phyloP scores from a whole-genome alignment of 2,888 invertebrate species.

The Metalampra italica region DNA sequence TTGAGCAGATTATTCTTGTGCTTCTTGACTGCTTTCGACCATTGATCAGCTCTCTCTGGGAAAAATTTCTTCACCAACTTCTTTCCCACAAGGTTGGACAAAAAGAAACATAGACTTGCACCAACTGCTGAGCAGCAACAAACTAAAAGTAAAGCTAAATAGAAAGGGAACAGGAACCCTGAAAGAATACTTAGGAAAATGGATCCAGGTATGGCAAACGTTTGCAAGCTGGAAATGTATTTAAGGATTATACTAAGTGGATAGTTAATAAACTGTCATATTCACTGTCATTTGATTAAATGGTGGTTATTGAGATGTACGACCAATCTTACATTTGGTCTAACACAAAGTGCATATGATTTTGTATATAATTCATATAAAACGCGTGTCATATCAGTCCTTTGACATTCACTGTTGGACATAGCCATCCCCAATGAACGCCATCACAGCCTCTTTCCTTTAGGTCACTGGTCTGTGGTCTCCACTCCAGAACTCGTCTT shows the following conservation, averaged over 20 bases:
- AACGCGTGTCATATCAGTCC: too few relatives aligned
- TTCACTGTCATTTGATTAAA: too few relatives aligned
- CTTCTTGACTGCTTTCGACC: constrained; percentile 90
- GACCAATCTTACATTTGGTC: too few relatives aligned
- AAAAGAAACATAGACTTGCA: constrained; percentile 95
- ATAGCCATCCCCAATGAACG: too few relatives aligned
- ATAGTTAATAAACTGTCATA: too few relatives aligned
- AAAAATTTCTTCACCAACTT: constrained; percentile 91
- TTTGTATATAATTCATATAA: too few relatives aligned
- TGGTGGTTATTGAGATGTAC: too few relatives aligned
- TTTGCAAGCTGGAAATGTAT: constrained; percentile 87
- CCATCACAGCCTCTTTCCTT: too few relatives aligned
- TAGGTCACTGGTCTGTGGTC: too few relatives aligned
- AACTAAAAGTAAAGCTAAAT: constrained; percentile 90
- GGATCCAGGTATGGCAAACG: constrained; percentile 99
- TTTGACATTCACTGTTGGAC: too few relatives aligned
- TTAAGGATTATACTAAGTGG: constrained; percentile 37
- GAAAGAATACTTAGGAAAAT: constrained; percentile 97
- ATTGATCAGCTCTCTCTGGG: constrained; percentile 90
- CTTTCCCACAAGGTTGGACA: constrained; percentile 94
- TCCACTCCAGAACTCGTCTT: too few relatives aligned
- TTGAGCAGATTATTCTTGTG: constrained; percentile 94
- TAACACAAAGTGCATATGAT: too few relatives aligned
- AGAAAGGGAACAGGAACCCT: constrained; percentile 97
- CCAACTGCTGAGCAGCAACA: constrained; percentile 97